These are phyloP conservation scores for Eumerus sabulonum DNA, from an alignment of 2,888 invertebrate genomes.

Conservation along the genomic window DNA sequence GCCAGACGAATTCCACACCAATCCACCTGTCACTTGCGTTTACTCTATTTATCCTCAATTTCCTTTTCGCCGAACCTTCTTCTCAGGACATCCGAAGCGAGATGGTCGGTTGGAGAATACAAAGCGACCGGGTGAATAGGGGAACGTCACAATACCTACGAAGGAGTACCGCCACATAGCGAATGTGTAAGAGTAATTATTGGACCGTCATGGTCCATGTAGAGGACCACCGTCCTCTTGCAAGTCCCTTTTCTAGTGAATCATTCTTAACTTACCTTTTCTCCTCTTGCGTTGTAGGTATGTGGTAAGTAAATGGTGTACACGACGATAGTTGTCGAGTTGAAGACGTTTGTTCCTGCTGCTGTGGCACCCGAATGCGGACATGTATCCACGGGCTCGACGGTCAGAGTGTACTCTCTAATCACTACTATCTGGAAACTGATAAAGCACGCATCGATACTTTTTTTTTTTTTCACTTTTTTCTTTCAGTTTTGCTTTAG, in stretches of 20 bases:
- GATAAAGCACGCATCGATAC: slow-evolving; percentile 25
- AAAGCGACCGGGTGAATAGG: too few species aligned
- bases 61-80: slow-evolving; percentile 23
- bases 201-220: slow-evolving; percentile 20
- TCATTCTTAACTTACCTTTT: slow-evolving; percentile 47
- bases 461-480: slow-evolving; percentile 17
- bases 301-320: slow-evolving; percentile 23
- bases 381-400: too few species aligned
- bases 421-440: slow-evolving; percentile 24
- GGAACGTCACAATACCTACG: background rate
- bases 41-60: slow-evolving; percentile 45
- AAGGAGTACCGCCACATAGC: slow-evolving; percentile 1
- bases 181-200: slow-evolving; percentile 22
- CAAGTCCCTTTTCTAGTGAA: background rate
- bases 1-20: slow-evolving; percentile 12
- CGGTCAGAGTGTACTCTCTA: background rate
- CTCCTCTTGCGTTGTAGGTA: too few species aligned
- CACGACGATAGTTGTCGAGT: slow-evolving; percentile 29
- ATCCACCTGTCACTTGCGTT: slow-evolving; percentile 58
- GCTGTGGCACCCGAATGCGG: too few species aligned
- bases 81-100: background rate
- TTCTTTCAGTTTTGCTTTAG: slow-evolving; percentile 29
- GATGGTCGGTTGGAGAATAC: too few species aligned
- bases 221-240: too few species aligned
- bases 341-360: slow-evolving; percentile 33